Percentiles rank a stretch among this genome's conserved stretches.
phyloP scores from a whole-genome alignment of 2,113 vertebrate species.

The Tylochromis polylepis region DNA sequence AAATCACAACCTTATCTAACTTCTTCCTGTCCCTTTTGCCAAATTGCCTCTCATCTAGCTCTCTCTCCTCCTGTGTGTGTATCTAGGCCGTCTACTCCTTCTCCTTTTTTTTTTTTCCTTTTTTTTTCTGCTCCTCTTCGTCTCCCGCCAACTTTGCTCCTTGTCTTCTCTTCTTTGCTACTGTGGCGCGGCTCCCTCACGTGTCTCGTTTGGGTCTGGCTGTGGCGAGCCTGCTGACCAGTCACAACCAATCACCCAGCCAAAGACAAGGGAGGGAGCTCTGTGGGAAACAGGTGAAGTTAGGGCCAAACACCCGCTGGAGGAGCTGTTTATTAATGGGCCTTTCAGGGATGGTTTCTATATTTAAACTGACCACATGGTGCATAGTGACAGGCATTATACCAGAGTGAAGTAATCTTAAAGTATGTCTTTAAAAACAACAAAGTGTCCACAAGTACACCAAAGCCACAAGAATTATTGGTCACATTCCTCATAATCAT shows the following conservation, averaged over 20 bases:
- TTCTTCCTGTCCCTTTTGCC: constrained; percentile 36
- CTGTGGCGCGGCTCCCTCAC: constrained; percentile 25
- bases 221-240: constrained; percentile 14
- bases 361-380: neutral
- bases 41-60: constrained; percentile 42
- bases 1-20: constrained; percentile 63
- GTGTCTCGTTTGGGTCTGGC: constrained; percentile 4
- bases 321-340: neutral
- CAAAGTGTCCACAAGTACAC: neutral
- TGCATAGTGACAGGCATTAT: neutral
- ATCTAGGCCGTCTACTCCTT: constrained; percentile 5
- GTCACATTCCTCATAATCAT: neutral
- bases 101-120: neutral
- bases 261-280: neutral
- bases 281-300: constrained; percentile 37
- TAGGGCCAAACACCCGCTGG: constrained; percentile 6
- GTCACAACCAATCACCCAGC: constrained; percentile 40
- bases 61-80: constrained; percentile 10
- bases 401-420: neutral
- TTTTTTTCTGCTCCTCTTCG: neutral
- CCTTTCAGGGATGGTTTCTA: neutral
- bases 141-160: constrained; percentile 20
- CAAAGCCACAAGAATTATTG: neutral
- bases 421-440: neutral
- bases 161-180: neutral